Evolutionary conservation across 1,140 invertebrate species (phyloP).

Genomic region (Ridgeia piscesae): DNA sequence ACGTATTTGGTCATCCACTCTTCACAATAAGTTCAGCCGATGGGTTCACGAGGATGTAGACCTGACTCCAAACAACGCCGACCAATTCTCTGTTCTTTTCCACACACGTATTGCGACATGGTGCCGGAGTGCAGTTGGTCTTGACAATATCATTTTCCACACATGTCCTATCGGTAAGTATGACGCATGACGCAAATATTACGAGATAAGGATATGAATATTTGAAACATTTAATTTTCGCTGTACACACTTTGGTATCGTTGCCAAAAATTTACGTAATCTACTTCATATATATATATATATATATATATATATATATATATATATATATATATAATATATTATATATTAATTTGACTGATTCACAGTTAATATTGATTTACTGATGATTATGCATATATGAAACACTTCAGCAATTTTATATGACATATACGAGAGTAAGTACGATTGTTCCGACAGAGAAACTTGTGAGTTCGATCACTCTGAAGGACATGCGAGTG

Average conservation of each 20-base stretch:
- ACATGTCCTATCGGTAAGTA: neutral
- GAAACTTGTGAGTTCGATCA: neutral
- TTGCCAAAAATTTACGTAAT: too few relatives aligned
- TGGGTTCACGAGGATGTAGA: neutral
- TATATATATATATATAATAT: too few relatives aligned
- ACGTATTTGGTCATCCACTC: neutral
- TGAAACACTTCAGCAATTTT: neutral
- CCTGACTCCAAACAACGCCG: neutral
- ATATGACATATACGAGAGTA: neutral
- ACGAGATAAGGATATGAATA: neutral
- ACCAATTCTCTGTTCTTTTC: neutral
- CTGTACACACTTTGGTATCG: too few relatives aligned
- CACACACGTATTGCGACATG: neutral
- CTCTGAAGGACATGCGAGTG: neutral
- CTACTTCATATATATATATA: neutral
- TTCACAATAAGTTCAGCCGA: neutral
- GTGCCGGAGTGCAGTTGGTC: neutral
- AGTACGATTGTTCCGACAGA: neutral
- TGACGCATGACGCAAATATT: neutral
- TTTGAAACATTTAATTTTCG: neutral
- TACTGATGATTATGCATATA: neutral
- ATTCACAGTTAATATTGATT: neutral
- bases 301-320: too few relatives aligned
- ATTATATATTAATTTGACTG: too few relatives aligned
- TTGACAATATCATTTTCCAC: neutral